Evolutionary conservation across 2,113 vertebrate species (phyloP).

Genomic region (Lathamus discolor): DNA sequence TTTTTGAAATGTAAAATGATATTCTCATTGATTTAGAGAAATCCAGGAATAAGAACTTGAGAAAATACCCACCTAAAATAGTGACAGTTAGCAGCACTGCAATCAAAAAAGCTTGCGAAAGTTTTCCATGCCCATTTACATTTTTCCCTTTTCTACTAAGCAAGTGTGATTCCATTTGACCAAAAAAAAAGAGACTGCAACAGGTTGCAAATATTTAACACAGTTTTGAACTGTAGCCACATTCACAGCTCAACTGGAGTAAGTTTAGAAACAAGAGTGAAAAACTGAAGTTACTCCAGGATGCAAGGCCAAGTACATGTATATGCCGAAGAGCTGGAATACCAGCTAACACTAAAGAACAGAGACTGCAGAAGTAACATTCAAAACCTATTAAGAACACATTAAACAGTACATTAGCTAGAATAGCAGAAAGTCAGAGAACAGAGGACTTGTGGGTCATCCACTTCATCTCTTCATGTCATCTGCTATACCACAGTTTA

Average conservation of each 20-base stretch:
- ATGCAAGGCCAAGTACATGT: neutral
- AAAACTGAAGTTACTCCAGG: neutral
- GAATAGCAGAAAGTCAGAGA: neutral
- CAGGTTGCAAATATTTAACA: neutral
- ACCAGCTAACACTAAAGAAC: neutral
- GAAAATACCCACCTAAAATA: neutral
- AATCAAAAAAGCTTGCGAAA: neutral
- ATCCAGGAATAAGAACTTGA: neutral
- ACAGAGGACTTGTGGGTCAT: neutral
- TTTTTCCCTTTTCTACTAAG: neutral
- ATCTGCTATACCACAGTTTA: neutral
- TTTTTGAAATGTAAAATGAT: neutral
- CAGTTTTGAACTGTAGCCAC: neutral
- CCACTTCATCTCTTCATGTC: neutral
- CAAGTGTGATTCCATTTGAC: neutral
- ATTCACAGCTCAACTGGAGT: neutral
- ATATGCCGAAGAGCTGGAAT: neutral
- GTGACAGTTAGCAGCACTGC: neutral
- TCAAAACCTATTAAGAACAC: neutral
- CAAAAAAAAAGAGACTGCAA: neutral
- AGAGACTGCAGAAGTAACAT: neutral
- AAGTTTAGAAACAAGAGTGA: neutral
- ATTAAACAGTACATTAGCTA: neutral
- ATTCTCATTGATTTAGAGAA: neutral
- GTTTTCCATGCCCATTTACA: neutral